Percentiles rank a stretch among this genome's conserved stretches.
These are phyloP conservation scores for Drosophila nigromelanica DNA, from an alignment of 1,140 invertebrate species.

Conservation along the genomic window DNA sequence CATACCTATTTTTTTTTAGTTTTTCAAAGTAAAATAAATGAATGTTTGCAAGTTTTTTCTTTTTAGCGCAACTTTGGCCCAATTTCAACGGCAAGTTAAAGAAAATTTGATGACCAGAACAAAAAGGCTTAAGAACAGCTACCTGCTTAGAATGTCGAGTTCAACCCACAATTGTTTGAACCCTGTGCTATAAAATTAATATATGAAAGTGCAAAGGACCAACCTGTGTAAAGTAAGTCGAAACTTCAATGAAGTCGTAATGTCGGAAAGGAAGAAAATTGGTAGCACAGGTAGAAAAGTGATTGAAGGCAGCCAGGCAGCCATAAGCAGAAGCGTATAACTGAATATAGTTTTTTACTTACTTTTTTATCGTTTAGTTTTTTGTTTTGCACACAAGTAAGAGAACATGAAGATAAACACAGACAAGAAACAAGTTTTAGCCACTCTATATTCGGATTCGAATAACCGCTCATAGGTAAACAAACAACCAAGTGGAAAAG, in stretches of 20 bases:
- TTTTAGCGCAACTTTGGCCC: too few relatives aligned
- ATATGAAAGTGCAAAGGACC: slow-evolving; percentile 61
- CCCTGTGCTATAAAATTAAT: slow-evolving; percentile 52
- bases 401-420: slow-evolving; percentile 67
- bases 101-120: too few relatives aligned
- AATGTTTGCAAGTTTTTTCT: too few relatives aligned
- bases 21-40: too few relatives aligned
- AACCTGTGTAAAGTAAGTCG: slow-evolving; percentile 58
- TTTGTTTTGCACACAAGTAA: slow-evolving; percentile 57
- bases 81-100: too few relatives aligned
- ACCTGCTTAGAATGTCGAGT: slow-evolving; percentile 11
- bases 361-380: neutral
- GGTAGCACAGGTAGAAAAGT: slow-evolving; percentile 24
- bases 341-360: slow-evolving; percentile 3
- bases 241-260: slow-evolving; percentile 55
- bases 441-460: slow-evolving; percentile 31
- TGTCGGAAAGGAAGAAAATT: slow-evolving; percentile 67
- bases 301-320: slow-evolving; percentile 58
- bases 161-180: slow-evolving; percentile 39
- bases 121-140: slow-evolving; percentile 1
- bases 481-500: slow-evolving; percentile 53
- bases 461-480: slow-evolving; percentile 56
- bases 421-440: slow-evolving; percentile 56
- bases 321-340: slow-evolving; percentile 53
- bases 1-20: too few relatives aligned